Conservation (phyloP, 2,888 invertebrate genomes). For the Adela reaumurella region DNA sequence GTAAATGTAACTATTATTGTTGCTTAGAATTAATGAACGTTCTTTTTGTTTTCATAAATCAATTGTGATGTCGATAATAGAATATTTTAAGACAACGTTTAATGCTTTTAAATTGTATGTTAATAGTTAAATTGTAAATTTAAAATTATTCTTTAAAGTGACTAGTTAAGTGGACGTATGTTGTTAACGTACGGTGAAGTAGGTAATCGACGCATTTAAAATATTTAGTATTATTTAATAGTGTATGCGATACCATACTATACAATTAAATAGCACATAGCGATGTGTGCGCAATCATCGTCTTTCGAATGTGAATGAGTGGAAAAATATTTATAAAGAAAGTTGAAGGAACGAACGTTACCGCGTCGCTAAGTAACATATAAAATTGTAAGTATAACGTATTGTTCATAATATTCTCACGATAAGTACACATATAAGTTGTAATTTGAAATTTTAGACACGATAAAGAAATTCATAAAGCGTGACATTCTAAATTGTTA, state of each 20-base stretch:
- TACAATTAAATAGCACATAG: no score
- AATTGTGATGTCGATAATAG: constrained; percentile 42
- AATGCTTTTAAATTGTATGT: background rate
- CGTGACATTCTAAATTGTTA: background rate
- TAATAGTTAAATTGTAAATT: background rate
- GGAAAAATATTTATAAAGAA: no score
- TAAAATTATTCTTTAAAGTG: background rate
- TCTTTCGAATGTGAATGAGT: no score
- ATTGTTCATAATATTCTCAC: no score
- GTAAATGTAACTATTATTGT: constrained; percentile 29
- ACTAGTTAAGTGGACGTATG: background rate
- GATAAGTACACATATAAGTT: background rate
- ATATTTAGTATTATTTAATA: no score
- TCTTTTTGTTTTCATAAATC: constrained; percentile 24
- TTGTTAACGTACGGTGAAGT: background rate
- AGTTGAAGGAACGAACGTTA: no score
- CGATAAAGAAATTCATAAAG: background rate
- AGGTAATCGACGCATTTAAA: no score
- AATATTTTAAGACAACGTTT: background rate
- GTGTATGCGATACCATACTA: no score
- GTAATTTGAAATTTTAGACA: background rate
- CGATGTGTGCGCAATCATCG: no score
- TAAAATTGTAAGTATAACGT: no score
- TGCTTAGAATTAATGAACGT: constrained; percentile 19
- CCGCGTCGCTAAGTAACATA: no score